phyloP scores from a whole-genome alignment of 1,140 invertebrate genomes.

The Scaptodrosophila lebanonensis region DNA sequence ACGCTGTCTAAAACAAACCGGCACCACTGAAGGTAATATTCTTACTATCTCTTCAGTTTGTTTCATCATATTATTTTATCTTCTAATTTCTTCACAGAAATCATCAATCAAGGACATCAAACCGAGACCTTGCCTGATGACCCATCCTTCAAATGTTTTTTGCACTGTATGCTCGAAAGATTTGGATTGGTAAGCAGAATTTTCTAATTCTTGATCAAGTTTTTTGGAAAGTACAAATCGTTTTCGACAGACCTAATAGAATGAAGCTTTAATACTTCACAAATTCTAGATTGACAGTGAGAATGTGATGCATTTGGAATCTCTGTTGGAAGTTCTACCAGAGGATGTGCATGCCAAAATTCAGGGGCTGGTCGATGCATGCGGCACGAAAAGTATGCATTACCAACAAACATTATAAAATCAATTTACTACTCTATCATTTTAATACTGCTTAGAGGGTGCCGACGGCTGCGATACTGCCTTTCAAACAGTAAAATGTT shows the following conservation, averaged over 20 bases:
- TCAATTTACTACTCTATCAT: neutral
- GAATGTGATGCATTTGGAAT: constrained; percentile 53
- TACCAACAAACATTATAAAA: neutral
- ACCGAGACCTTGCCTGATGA: constrained; percentile 31
- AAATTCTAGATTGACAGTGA: constrained; percentile 49
- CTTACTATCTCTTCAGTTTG: no score
- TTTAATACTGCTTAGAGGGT: constrained; percentile 33
- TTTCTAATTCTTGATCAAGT: no score
- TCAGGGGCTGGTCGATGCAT: constrained; percentile 22
- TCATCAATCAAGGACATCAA: constrained; percentile 7
- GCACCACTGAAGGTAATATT: constrained; percentile 48
- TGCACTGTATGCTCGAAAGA: constrained; percentile 64
- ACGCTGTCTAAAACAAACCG: constrained; percentile 47
- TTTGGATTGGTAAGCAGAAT: constrained; percentile 62
- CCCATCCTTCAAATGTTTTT: constrained; percentile 49
- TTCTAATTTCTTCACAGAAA: constrained; percentile 2
- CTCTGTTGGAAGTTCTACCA: constrained; percentile 50
- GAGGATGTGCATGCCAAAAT: constrained; percentile 41
- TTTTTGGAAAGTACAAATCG: no score
- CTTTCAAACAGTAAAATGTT: constrained; percentile 50
- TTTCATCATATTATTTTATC: no score
- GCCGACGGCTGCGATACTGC: constrained; percentile 59
- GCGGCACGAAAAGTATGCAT: constrained; percentile 51
- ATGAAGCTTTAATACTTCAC: no score
- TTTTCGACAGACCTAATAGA: no score